These are phyloP conservation scores for Eonycteris spelaea DNA, from an alignment of 2,113 vertebrate species.

Conservation along the genomic window DNA sequence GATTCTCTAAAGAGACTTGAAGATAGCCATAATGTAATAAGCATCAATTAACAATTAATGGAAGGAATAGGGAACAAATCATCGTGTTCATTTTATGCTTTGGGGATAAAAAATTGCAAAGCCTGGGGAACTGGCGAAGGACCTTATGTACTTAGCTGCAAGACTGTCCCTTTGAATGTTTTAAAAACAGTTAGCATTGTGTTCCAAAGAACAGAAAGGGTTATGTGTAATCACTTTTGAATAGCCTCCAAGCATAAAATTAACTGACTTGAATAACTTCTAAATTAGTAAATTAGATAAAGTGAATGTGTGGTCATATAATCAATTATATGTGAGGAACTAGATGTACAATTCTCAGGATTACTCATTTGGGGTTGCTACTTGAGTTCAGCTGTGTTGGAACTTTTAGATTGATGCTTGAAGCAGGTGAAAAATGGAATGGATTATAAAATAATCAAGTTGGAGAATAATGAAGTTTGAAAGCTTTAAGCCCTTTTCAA, in stretches of 20 bases:
- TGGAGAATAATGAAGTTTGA: constrained; percentile 33
- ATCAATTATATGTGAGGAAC: constrained; percentile 39
- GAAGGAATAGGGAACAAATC: constrained; percentile 43
- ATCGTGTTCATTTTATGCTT: constrained; percentile 44
- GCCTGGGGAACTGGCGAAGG: not conserved
- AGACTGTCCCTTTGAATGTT: constrained; percentile 1
- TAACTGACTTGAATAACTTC: constrained; percentile 52
- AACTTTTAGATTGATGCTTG: not conserved
- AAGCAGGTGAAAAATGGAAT: not conserved
- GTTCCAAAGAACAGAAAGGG: constrained; percentile 41
- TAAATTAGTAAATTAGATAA: constrained; percentile 55
- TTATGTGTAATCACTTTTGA: constrained; percentile 51
- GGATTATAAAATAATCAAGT: not conserved
- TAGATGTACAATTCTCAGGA: constrained; percentile 28
- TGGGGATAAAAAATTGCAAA: constrained; percentile 37
- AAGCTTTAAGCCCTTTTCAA: not conserved
- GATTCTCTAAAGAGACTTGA: not conserved
- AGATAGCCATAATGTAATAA: constrained; percentile 24
- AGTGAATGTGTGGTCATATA: constrained; percentile 32
- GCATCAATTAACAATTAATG: constrained; percentile 35
- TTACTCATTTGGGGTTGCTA: constrained; percentile 18
- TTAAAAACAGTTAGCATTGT: constrained; percentile 40
- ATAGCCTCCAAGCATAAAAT: constrained; percentile 40
- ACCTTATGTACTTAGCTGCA: constrained; percentile 37
- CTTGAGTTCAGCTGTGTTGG: not conserved